Base-by-base conservation (phyloP, 2,888 invertebrate species). In the Ophion costatus region DNA sequence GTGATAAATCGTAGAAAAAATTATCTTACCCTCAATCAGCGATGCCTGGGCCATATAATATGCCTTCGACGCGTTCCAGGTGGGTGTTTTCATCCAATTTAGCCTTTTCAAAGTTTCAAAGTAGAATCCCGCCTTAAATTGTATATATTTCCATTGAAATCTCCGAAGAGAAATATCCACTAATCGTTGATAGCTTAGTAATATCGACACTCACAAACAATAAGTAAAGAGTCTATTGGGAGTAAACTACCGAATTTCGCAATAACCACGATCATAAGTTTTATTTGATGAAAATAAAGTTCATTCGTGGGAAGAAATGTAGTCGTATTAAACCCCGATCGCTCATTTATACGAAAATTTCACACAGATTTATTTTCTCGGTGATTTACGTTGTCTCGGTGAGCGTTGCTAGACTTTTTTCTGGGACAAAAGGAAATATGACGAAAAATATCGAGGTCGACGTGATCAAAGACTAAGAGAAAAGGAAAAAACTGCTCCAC, bases 361-460 rank as follows among this genome's bases (percentile, higher is more conserved):
- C 45, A 11, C 11, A 22, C 42, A 22, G 6, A 20, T 20, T 29
- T 24, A 45, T n/a, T 45, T 61, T 45, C 63, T 59, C 38, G 73
- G 24, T 22, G 45, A n/a, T 17, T 74, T 38, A 38, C n/a, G 10
- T n/a, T 14, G 38, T 22, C 64, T 24, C 20, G 42, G 29, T 33
- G 45, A 51, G 10, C 64, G 63, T 75, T 64, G 51, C 24, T 66
- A 76, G 51, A 24, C 51, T 51, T 76, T 64, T 56, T 24, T 42
- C n/a, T 24, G n/a, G 64, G 24, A 56, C 64, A 33, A 76, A 66
- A 20, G 57, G 38, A 76, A 56, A 66, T 29, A 20, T 57, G 75
- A 66, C 70, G 70, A 45, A n/a, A 80, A 70, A 51, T 75, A 83
- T 83, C 83, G 75, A 83, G 83, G 80, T 71, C 83, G 70, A 66